phyloP scores from a whole-genome alignment of 2,888 invertebrate genomes.

The Willowsia nigromaculata region DNA sequence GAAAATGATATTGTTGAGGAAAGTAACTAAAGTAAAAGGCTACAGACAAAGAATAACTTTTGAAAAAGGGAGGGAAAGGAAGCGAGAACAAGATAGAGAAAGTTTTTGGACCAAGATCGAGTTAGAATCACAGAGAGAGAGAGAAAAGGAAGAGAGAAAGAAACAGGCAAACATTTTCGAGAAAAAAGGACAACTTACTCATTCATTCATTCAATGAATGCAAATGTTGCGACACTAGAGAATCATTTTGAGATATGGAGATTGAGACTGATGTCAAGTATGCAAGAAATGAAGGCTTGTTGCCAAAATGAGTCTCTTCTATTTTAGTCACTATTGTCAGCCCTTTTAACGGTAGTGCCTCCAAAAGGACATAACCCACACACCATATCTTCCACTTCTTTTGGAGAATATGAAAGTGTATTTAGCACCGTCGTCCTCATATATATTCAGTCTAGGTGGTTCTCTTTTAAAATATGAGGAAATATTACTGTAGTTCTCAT shows the following conservation, averaged over 20 bases:
- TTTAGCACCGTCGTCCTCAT: background rate
- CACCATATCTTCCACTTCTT: background rate
- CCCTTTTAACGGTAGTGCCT: conserved; percentile 33
- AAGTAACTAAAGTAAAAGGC: conserved; percentile 17
- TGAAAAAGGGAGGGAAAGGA: conserved; percentile 37
- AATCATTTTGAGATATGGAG: conserved; percentile 79
- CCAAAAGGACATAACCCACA: background rate
- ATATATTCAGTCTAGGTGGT: background rate
- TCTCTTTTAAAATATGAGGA: background rate
- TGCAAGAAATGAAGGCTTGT: conserved; percentile 76
- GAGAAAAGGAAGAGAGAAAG: conserved; percentile 45
- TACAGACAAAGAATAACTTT: conserved; percentile 43
- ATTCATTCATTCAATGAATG: conserved; percentile 76
- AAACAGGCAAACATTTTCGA: conserved; percentile 35
- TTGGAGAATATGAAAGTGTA: background rate
- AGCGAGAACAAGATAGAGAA: conserved; percentile 64
- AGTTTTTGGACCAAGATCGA: conserved; percentile 60
- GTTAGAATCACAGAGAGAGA: conserved; percentile 26
- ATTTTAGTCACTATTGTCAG: conserved; percentile 49
- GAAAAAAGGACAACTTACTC: conserved; percentile 43
- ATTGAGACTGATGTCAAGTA: conserved; percentile 78
- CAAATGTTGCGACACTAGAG: conserved; percentile 78
- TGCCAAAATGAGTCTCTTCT: conserved; percentile 65
- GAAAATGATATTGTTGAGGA: conserved; percentile 26
- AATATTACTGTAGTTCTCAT: background rate